Evolutionary conservation across 2,888 invertebrate species (phyloP).

Genomic region (Pristionchus japonicus): DNA sequence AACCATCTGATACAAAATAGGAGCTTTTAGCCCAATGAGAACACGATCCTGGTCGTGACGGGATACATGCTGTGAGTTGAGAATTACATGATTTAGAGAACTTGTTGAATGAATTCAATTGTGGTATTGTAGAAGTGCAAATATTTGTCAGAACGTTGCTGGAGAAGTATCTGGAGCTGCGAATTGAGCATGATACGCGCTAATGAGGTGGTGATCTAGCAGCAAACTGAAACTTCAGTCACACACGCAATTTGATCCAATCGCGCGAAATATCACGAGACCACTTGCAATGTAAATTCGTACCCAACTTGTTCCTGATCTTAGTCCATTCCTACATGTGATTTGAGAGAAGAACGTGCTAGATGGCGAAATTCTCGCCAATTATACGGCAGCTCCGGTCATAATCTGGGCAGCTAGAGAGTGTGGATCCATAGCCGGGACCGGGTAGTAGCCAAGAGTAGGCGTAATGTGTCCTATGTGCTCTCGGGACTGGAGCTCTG

Average conservation of each 20-base stretch:
- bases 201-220: no score
- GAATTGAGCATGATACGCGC: no score
- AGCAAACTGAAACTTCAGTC: no score
- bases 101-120: no score
- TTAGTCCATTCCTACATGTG: background rate
- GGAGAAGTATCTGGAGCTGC: no score
- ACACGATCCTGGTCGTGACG: constrained; percentile 5
- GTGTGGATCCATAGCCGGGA: background rate
- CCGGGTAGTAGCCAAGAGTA: background rate
- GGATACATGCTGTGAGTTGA: constrained; percentile 44
- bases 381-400: background rate
- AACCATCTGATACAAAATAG: no score
- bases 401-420: background rate
- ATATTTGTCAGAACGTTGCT: no score
- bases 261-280: background rate
- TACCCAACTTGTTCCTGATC: background rate
- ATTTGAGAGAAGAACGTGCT: background rate
- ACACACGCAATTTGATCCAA: background rate
- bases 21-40: no score
- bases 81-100: no score
- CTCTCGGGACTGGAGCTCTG: no score
- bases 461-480: background rate
- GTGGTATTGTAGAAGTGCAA: no score
- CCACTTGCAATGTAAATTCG: background rate
- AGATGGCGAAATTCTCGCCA: background rate